phyloP scores from a whole-genome alignment of 2,888 invertebrate genomes.

The Papilio demoleus region DNA sequence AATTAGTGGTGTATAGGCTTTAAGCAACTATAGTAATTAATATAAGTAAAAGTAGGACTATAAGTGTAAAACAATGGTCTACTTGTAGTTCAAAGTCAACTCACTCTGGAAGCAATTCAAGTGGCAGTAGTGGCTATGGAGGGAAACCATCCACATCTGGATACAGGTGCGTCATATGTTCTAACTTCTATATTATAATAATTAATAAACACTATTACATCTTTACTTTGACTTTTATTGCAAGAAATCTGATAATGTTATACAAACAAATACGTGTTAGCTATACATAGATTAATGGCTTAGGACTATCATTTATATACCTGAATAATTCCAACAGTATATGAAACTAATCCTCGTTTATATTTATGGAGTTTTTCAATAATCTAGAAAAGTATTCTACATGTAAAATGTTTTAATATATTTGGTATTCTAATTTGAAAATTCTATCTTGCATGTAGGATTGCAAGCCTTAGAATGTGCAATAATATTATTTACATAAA shows the following conservation, averaged over 20 bases:
- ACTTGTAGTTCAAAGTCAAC: conserved; percentile 88
- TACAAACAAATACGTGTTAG: too few relatives aligned
- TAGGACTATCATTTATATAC: too few relatives aligned
- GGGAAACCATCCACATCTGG: conserved; percentile 85
- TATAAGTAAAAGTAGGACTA: too few relatives aligned
- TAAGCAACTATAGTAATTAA: too few relatives aligned
- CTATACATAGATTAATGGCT: too few relatives aligned
- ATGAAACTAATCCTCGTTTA: too few relatives aligned
- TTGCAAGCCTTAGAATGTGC: neutral
- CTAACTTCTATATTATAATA: conserved; percentile 7
- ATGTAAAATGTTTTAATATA: neutral
- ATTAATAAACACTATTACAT: neutral
- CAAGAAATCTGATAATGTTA: too few relatives aligned
- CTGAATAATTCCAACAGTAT: too few relatives aligned
- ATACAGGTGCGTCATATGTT: conserved; percentile 81
- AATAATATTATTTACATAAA: neutral
- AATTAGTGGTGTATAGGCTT: too few relatives aligned
- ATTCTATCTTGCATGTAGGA: neutral
- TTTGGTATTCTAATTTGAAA: neutral
- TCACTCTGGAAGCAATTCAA: conserved; percentile 90
- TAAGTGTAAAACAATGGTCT: conserved; percentile 17
- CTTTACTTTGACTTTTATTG: too few relatives aligned
- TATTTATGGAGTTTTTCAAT: neutral
- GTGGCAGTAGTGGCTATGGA: conserved; percentile 92
- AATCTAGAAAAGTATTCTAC: conserved; percentile 6